Evolutionary conservation across 2,888 invertebrate species (phyloP).

Genomic region (Parasteatoda lunata): DNA sequence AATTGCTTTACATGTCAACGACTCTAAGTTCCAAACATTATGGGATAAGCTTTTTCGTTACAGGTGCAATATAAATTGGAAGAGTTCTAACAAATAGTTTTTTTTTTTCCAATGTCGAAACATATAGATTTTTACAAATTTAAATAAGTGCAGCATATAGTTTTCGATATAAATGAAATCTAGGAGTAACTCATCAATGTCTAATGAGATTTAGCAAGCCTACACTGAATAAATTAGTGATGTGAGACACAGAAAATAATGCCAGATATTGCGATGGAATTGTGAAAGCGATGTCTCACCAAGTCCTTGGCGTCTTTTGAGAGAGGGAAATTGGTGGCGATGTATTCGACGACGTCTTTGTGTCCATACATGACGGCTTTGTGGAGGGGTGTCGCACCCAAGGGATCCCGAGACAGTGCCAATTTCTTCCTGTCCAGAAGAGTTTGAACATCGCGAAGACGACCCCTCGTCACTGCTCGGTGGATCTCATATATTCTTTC

Average conservation of each 20-base stretch:
- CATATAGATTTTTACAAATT: no score
- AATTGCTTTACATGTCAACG: no score
- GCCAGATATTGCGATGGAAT: no score
- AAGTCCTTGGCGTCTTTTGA: conserved; percentile 74
- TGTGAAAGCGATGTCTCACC: conserved; percentile 62
- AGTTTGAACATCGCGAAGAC: conserved; percentile 75
- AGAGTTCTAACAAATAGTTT: no score
- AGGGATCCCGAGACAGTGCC: conserved; percentile 73
- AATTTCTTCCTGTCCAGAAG: conserved; percentile 77
- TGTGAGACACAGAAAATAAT: neutral
- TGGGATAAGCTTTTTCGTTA: no score
- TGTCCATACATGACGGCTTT: conserved; percentile 74
- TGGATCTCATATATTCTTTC: conserved; percentile 75
- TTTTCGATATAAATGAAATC: no score
- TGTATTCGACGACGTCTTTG: conserved; percentile 74
- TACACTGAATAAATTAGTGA: neutral
- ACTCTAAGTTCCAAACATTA: no score
- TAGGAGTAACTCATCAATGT: no score
- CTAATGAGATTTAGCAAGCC: no score
- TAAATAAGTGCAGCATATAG: no score
- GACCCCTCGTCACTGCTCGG: conserved; percentile 75
- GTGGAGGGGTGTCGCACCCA: conserved; percentile 72
- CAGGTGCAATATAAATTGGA: no score
- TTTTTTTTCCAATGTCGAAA: no score
- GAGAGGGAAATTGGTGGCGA: conserved; percentile 74